Conservation (phyloP, 92 coral and sea anemone genomes). For the Meandrina meandrites region DNA sequence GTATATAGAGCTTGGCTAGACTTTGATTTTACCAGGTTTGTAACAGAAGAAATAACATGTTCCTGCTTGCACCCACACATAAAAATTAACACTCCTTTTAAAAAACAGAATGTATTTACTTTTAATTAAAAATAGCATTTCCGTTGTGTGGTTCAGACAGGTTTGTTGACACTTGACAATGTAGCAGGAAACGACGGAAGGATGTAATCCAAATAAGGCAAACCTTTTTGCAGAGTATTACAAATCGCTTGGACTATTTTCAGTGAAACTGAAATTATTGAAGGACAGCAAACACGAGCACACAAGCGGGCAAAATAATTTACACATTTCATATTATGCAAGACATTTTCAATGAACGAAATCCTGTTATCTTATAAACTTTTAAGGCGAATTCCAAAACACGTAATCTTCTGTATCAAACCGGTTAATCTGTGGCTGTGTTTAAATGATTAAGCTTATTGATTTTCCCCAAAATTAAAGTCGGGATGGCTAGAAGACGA, state of each 20-base stretch:
- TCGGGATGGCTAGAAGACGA: neutral
- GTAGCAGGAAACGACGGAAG: neutral
- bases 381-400: constrained; percentile 36
- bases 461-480: neutral
- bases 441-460: neutral
- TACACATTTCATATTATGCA: neutral
- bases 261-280: constrained; percentile 6
- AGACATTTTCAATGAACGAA: neutral
- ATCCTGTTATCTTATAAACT: neutral
- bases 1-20: neutral
- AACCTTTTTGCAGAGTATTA: neutral
- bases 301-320: neutral
- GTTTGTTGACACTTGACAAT: neutral
- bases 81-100: neutral
- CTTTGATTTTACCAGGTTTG: neutral
- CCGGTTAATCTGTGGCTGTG: neutral
- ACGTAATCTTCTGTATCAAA: neutral
- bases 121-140: neutral
- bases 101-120: constrained; percentile 18
- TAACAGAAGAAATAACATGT: no score
- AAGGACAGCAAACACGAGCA: neutral
- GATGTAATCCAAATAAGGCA: neutral
- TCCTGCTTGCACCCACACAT: neutral
- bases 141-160: constrained; percentile 6
- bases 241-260: neutral